Base-by-base conservation (phyloP, 2,797 vertebrate species). In the Dallia pectoralis region DNA sequence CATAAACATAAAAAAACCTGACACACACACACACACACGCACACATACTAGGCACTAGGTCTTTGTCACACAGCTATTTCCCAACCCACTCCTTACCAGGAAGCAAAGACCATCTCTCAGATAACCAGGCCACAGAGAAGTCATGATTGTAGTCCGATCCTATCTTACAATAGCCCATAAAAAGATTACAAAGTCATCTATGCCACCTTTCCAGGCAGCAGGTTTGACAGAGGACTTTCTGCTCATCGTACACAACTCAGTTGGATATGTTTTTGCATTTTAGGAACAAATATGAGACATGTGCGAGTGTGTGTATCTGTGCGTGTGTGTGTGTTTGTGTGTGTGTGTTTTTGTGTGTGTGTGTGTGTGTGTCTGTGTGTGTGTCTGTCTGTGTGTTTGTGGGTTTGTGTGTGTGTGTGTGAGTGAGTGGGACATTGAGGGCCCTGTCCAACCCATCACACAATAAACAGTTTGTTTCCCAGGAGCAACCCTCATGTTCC, bases 401-500 rank as follows among this genome's bases (percentile, higher is more conserved):
- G 84, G 82, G 81, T 67, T 74, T 73, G 67, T 61, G 48, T 75
- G 72, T 87, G 83, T 88, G 82, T 82, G 81, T 82, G 80, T 49
- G 33, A 88, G 83, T 85, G 88, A 90, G 85, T 86, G 84, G 84
- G 87, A 86, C 88, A 86, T 67, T 74, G 71, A 78, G 81, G 80
- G 84, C 85, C 69, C 77, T 85, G 89, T 91, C 92, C 91, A 92
- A 94, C 92, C 93, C 93, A 91, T 90, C 81, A 79, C 89, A 92
- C 91, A 93, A 93, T 94, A 94, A 93, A 93, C 93, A 93, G 91
- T 93, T 92, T 93, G 92, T 93, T 94, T 94, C 93, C 93, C 93
- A 94, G 90, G 92, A 93, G 91, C 91, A 88, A 90, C 90, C 90
- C 90, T 93, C 91, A 86, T 94, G 93, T 93, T 94, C 91, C 93